phyloP scores from a whole-genome alignment of 1,140 invertebrate species.

The Lutraria rhynchaena region DNA sequence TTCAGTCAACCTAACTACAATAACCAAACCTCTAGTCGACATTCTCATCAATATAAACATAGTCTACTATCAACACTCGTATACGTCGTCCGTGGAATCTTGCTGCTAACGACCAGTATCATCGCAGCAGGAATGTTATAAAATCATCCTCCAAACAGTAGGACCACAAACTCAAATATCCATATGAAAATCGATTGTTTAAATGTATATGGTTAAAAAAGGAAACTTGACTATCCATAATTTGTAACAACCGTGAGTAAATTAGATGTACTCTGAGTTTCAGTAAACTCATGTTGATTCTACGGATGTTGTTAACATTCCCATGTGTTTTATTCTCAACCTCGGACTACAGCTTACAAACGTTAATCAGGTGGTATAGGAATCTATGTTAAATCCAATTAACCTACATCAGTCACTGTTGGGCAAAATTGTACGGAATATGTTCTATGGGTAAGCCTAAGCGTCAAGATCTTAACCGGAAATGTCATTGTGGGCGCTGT shows the following conservation, averaged over 20 bases:
- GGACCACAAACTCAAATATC: no score
- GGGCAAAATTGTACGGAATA: constrained; percentile 2
- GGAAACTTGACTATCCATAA: constrained; percentile 9
- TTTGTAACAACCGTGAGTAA: constrained; percentile 1
- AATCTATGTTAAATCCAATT: background rate
- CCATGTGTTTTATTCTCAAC: constrained; percentile 20
- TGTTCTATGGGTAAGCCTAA: background rate
- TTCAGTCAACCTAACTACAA: no score
- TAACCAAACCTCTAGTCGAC: no score
- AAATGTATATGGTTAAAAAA: constrained; percentile 29
- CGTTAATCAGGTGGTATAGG: constrained; percentile 32
- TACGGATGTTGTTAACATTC: constrained; percentile 14
- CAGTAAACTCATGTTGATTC: constrained; percentile 27
- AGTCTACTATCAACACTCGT: no score
- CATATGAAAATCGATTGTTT: constrained; percentile 14
- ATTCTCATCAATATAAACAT: no score
- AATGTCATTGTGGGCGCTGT: constrained; percentile 7
- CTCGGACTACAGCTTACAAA: constrained; percentile 2
- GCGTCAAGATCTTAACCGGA: background rate
- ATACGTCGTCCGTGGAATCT: no score
- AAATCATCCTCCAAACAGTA: no score
- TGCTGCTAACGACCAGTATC: no score
- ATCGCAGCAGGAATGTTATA: no score
- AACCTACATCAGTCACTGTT: background rate
- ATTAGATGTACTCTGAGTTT: constrained; percentile 29